Evolutionary conservation across 1,140 invertebrate species (phyloP).

Genomic region (Ptiloglossa arizonensis): DNA sequence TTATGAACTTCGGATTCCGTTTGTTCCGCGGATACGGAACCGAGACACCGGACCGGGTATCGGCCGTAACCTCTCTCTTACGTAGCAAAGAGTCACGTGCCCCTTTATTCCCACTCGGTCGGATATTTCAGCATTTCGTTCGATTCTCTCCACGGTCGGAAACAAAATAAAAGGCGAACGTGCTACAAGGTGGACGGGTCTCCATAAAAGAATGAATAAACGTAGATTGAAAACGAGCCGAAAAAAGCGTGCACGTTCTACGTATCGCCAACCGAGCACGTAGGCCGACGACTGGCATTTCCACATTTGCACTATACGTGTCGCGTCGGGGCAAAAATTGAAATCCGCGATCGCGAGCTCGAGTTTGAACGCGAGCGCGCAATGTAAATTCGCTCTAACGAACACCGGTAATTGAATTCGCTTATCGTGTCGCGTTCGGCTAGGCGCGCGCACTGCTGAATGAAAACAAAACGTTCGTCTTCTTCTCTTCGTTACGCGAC

Average conservation of each 20-base stretch:
- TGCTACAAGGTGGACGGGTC: conserved; percentile 37
- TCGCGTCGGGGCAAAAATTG: conserved; percentile 50
- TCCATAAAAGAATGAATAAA: conserved; percentile 74
- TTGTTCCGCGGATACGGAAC: not conserved
- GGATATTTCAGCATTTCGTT: conserved; percentile 65
- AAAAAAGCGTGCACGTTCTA: conserved; percentile 56
- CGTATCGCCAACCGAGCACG: conserved; percentile 7
- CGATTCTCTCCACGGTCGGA: conserved; percentile 61
- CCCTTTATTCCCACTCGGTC: conserved; percentile 42
- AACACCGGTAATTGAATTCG: conserved; percentile 57
- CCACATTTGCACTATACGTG: conserved; percentile 35
- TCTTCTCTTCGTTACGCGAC: not conserved
- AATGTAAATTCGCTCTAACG: conserved; percentile 59
- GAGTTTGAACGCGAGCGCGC: conserved; percentile 11
- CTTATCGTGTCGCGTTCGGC: conserved; percentile 39
- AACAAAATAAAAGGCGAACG: conserved; percentile 73
- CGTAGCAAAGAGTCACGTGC: not conserved
- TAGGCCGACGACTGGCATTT: conserved; percentile 19
- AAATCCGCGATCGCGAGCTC: conserved; percentile 42
- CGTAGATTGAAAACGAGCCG: conserved; percentile 73
- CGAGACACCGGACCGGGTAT: too few species aligned
- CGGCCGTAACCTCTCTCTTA: too few species aligned
- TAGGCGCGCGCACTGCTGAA: not conserved
- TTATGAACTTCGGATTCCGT: not conserved
- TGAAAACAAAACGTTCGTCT: conserved; percentile 20